phyloP scores from a whole-genome alignment of 2,888 invertebrate genomes.

The Trissoscelio sp. region DNA sequence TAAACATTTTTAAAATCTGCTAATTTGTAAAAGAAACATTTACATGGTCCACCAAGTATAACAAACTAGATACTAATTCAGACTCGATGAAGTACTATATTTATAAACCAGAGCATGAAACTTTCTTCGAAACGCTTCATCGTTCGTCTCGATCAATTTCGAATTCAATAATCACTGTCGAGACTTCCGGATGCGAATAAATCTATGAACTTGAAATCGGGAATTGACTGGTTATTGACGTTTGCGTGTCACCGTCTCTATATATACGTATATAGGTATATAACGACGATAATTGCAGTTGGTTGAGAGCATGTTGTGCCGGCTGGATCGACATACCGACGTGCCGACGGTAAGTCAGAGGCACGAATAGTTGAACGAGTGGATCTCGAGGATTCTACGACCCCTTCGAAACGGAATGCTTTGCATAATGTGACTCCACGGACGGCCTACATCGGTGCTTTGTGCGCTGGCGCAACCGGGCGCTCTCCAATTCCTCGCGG shows the following conservation, averaged over 20 bases:
- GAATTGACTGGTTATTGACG: slow-evolving; percentile 41
- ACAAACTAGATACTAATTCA: slow-evolving; percentile 17
- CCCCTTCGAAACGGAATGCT: slow-evolving; percentile 78
- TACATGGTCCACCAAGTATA: slow-evolving; percentile 10
- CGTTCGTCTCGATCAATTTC: slow-evolving; percentile 20
- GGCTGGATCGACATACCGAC: slow-evolving; percentile 53
- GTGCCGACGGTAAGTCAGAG: slow-evolving; percentile 50
- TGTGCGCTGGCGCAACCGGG: slow-evolving; percentile 72
- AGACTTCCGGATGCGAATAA: slow-evolving; percentile 35
- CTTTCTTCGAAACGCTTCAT: not conserved
- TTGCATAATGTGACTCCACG: slow-evolving; percentile 79
- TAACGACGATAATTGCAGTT: slow-evolving; percentile 43
- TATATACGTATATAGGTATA: not conserved
- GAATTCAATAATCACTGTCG: slow-evolving; percentile 35
- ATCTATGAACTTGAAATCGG: slow-evolving; percentile 50
- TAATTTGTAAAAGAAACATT: slow-evolving; percentile 8
- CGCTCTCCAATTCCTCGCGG: slow-evolving; percentile 77
- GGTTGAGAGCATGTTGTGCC: slow-evolving; percentile 44
- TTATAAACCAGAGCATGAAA: slow-evolving; percentile 27
- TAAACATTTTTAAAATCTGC: too few species aligned
- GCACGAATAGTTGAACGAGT: slow-evolving; percentile 75
- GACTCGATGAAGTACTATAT: not conserved
- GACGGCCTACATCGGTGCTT: slow-evolving; percentile 71
- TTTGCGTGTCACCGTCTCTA: slow-evolving; percentile 11
- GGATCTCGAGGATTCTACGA: slow-evolving; percentile 76